phyloP scores from a whole-genome alignment of 2,888 invertebrate species.

The Ferrisia virgata region DNA sequence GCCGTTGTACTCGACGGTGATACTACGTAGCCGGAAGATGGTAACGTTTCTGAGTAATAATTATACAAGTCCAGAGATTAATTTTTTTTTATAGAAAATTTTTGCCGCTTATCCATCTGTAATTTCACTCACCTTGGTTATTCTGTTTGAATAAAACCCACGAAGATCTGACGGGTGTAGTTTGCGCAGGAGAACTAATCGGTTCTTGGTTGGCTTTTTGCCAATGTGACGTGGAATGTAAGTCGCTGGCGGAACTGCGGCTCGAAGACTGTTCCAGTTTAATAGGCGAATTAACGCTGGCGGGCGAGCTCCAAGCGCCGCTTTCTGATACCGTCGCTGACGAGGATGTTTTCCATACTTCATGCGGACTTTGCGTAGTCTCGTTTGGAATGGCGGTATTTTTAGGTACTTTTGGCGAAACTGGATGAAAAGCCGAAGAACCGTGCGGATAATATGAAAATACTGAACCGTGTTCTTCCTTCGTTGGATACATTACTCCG shows the following conservation, averaged over 20 bases:
- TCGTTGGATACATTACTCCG: background rate
- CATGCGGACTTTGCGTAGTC: constrained; percentile 34
- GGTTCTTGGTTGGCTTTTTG: background rate
- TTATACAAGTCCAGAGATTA: background rate
- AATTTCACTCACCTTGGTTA: background rate
- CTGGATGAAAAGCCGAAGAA: constrained; percentile 85
- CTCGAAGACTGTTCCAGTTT: background rate
- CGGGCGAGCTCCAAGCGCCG: background rate
- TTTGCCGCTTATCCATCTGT: background rate
- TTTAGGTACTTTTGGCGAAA: constrained; percentile 56
- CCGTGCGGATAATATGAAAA: constrained; percentile 65
- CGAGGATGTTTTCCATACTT: constrained; percentile 33
- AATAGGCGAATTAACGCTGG: constrained; percentile 16
- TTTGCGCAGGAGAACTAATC: background rate
- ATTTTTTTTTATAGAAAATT: background rate
- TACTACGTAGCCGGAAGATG: constrained; percentile 11
- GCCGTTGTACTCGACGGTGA: background rate
- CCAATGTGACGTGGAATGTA: constrained; percentile 36
- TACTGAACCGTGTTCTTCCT: constrained; percentile 37
- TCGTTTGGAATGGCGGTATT: background rate
- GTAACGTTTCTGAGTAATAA: background rate
- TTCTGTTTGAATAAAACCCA: constrained; percentile 5
- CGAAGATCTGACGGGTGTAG: background rate
- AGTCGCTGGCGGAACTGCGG: background rate
- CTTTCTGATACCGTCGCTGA: background rate